These are phyloP conservation scores for Cephus runcator DNA, from an alignment of 2,888 invertebrate species.

Conservation along the genomic window DNA sequence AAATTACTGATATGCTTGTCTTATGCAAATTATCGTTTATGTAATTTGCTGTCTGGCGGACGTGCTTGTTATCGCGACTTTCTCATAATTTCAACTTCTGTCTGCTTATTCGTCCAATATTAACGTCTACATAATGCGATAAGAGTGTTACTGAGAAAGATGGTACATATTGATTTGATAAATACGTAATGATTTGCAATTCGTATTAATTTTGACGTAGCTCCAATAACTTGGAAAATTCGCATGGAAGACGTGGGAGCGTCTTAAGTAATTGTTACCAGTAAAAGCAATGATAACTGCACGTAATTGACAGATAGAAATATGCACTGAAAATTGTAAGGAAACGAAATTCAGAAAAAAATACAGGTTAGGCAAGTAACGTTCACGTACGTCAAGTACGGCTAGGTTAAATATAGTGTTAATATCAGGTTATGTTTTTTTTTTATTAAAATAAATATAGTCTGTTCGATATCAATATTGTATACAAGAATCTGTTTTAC, in stretches of 20 bases:
- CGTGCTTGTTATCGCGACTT: neutral
- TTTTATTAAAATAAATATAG: too few relatives aligned
- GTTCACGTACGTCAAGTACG: neutral
- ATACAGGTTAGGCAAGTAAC: neutral
- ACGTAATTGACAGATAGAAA: neutral
- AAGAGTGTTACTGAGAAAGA: neutral
- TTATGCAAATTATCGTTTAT: neutral
- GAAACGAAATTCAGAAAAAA: neutral
- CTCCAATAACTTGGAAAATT: too few relatives aligned
- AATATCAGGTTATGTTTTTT: too few relatives aligned
- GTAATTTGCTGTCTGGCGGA: neutral
- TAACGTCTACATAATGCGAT: neutral
- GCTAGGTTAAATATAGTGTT: too few relatives aligned
- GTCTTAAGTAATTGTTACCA: too few relatives aligned
- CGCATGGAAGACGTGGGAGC: too few relatives aligned
- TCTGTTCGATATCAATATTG: too few relatives aligned
- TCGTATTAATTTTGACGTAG: too few relatives aligned
- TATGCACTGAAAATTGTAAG: neutral
- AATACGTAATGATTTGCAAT: neutral
- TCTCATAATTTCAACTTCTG: neutral
- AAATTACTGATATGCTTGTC: neutral
- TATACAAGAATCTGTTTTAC: too few relatives aligned
- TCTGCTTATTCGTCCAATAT: neutral
- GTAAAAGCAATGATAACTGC: neutral
- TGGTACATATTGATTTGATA: neutral